phyloP scores from a whole-genome alignment of 2,797 vertebrate species.

The Hydrocynus forskahlii region DNA sequence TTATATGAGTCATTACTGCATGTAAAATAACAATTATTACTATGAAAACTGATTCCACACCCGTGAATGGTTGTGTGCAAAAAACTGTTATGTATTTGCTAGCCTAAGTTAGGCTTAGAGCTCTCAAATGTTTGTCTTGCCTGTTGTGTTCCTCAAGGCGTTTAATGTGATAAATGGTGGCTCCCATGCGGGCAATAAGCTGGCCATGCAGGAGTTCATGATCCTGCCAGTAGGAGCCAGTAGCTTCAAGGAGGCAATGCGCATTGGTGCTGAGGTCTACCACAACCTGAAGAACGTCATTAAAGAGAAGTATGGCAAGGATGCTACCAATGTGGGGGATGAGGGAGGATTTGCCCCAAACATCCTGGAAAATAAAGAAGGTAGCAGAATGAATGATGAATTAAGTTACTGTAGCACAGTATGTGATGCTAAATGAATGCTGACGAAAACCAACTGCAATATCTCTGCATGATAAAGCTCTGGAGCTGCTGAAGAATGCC shows the following conservation, averaged over 20 bases:
- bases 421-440: background rate
- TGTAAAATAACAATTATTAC: no score
- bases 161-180: conserved; percentile 98
- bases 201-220: conserved; percentile 99
- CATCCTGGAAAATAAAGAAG: conserved; percentile 96
- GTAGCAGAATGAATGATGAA: conserved; percentile 63
- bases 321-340: conserved; percentile 95
- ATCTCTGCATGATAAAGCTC: conserved; percentile 73
- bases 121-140: background rate
- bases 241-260: conserved; percentile 93
- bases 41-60: no score
- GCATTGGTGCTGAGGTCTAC: conserved; percentile 94
- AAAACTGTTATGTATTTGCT: background rate
- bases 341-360: conserved; percentile 97
- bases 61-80: no score
- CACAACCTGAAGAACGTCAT: conserved; percentile 97
- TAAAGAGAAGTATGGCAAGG: conserved; percentile 95
- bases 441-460: background rate
- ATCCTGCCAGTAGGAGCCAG: conserved; percentile 90
- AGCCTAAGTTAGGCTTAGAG: background rate
- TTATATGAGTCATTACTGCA: no score
- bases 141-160: conserved; percentile 74
- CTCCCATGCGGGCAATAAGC: conserved; percentile 94
- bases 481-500: conserved; percentile 89
- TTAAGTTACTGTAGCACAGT: background rate